Percentiles rank a stretch among this genome's conserved stretches.
These are phyloP conservation scores for Neosilurus mollespiculum DNA, from an alignment of 2,797 vertebrate species.

Conservation along the genomic window DNA sequence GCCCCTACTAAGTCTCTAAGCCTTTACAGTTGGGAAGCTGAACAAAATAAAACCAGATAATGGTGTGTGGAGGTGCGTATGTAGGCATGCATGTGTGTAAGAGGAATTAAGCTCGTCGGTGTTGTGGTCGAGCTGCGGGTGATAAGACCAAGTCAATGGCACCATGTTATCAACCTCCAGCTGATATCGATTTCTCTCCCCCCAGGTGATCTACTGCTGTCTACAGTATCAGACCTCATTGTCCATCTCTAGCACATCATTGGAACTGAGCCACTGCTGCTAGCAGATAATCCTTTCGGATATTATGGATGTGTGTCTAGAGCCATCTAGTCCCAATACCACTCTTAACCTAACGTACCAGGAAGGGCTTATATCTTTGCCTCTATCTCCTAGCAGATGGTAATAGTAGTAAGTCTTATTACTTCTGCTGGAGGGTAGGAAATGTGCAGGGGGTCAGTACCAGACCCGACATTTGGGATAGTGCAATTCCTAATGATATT, in stretches of 20 bases:
- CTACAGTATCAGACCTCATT: slow-evolving; percentile 48
- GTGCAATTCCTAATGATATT: slow-evolving; percentile 7
- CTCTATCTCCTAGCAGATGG: not conserved
- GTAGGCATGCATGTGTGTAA: slow-evolving; percentile 28
- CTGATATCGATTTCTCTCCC: slow-evolving; percentile 52
- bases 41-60: not conserved
- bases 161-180: slow-evolving; percentile 50
- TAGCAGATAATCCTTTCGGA: slow-evolving; percentile 49
- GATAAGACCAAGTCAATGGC: slow-evolving; percentile 54
- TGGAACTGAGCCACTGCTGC: slow-evolving; percentile 43
- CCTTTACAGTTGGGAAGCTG: not conserved
- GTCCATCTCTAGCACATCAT: slow-evolving; percentile 47
- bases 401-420: not conserved
- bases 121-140: slow-evolving; percentile 43
- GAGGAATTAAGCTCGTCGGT: slow-evolving; percentile 47
- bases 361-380: slow-evolving; percentile 15
- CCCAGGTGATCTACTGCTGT: slow-evolving; percentile 42
- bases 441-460: not conserved
- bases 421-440: not conserved
- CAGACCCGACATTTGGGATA: not conserved
- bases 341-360: slow-evolving; percentile 31
- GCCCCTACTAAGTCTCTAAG: not conserved
- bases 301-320: slow-evolving; percentile 37
- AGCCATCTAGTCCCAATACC: slow-evolving; percentile 30
- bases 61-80: slow-evolving; percentile 14